Conservation (phyloP, 2,113 vertebrate genomes). For the Ctenodactylus gundi region DNA sequence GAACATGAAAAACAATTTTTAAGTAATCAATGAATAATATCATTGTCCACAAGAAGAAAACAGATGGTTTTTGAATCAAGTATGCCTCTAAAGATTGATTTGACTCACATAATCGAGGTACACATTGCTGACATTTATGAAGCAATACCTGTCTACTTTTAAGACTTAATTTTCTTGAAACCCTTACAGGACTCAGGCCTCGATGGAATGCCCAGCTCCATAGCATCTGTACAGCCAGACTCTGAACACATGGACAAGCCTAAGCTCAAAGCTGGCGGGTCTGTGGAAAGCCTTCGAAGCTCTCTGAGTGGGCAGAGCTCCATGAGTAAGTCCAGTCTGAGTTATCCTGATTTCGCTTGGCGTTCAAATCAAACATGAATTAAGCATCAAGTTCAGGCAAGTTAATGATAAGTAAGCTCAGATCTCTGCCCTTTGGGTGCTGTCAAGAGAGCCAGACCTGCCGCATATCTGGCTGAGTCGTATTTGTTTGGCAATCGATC, state of each 20-base stretch:
- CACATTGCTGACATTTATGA: not conserved
- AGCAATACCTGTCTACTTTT: rapidly evolving
- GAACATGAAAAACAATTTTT: not conserved
- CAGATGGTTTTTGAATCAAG: not conserved
- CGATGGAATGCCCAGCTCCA: conserved; percentile 89
- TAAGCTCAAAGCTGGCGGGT: conserved; percentile 96
- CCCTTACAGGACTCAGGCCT: conserved; percentile 87
- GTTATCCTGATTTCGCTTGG: not conserved
- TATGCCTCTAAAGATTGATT: not conserved
- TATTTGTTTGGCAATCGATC: not conserved
- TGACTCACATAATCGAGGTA: not conserved
- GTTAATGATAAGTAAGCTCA: conserved; percentile 15
- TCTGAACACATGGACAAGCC: conserved; percentile 92
- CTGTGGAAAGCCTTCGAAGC: conserved; percentile 96
- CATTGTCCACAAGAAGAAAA: too few species aligned
- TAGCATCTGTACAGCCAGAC: conserved; percentile 88
- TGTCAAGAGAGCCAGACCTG: not conserved
- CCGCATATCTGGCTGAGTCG: not conserved
- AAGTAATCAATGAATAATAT: not conserved
- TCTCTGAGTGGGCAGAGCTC: conserved; percentile 98
- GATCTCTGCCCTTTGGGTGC: too few species aligned
- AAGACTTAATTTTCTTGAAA: not conserved
- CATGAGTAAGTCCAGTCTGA: conserved; percentile 90
- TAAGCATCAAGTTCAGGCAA: conserved; percentile 9
- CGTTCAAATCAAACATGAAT: not conserved